These are phyloP conservation scores for Lepidotrigona ventralis DNA, from an alignment of 1,140 invertebrate genomes.

Conservation along the genomic window DNA sequence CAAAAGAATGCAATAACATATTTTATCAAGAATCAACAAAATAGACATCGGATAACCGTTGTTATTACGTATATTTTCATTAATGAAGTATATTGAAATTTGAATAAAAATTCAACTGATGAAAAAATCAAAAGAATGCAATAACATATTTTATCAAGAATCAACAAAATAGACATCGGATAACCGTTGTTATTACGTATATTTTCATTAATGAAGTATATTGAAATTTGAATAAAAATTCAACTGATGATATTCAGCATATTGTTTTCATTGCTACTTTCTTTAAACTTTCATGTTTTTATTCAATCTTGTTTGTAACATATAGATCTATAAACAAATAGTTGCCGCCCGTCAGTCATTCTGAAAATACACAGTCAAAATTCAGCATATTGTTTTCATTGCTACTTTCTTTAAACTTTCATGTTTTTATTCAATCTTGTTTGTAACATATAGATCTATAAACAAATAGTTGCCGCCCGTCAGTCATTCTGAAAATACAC, in stretches of 20 bases:
- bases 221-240: slow-evolving; percentile 27
- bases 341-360: slow-evolving; percentile 10
- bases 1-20: slow-evolving; percentile 10
- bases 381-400: neutral
- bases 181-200: neutral
- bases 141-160: slow-evolving; percentile 18
- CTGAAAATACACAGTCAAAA: slow-evolving; percentile 11
- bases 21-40: slow-evolving; percentile 11
- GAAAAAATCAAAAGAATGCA: neutral
- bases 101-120: slow-evolving; percentile 29
- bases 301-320: neutral
- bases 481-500: slow-evolving; percentile 23
- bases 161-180: slow-evolving; percentile 11
- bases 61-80: slow-evolving; percentile 23
- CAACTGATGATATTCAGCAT: neutral
- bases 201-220: slow-evolving; percentile 23
- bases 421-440: neutral
- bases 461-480: slow-evolving; percentile 24
- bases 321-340: slow-evolving; percentile 30
- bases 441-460: slow-evolving; percentile 17
- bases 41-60: slow-evolving; percentile 1
- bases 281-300: neutral
- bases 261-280: neutral
- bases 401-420: neutral
- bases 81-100: neutral